A percentile compares a stretch with the other conserved stretches of the same genome.
These are phyloP conservation scores for Dreissena polymorpha DNA, from an alignment of 1,140 invertebrate species.

Conservation along the genomic window DNA sequence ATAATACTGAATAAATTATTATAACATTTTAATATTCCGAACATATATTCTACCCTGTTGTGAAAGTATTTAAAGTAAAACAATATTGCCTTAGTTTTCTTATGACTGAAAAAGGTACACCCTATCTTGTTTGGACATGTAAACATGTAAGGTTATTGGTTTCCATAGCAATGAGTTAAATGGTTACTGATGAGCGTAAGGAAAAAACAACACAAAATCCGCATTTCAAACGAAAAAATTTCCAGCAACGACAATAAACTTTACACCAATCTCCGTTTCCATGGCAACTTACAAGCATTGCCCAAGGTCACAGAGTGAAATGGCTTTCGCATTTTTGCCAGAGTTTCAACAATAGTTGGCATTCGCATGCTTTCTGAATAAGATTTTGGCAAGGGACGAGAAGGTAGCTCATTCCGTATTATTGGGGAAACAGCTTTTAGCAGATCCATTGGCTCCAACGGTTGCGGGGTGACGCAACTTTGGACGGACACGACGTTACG, in stretches of 20 bases:
- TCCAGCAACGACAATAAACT: not conserved
- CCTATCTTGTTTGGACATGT: too few species aligned
- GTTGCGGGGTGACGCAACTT: constrained; percentile 41
- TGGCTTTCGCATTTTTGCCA: constrained; percentile 46
- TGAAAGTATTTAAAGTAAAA: too few species aligned
- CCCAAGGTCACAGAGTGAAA: constrained; percentile 47
- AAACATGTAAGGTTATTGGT: too few species aligned
- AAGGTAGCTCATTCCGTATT: constrained; percentile 40
- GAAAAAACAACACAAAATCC: too few species aligned
- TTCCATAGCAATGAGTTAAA: too few species aligned
- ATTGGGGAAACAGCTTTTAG: constrained; percentile 20
- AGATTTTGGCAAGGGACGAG: constrained; percentile 43
- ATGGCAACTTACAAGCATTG: constrained; percentile 48
- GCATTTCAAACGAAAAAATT: too few species aligned
- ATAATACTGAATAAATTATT: not conserved
- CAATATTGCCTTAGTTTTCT: too few species aligned
- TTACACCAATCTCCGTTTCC: not conserved
- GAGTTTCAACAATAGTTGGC: constrained; percentile 52
- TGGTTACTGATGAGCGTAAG: too few species aligned
- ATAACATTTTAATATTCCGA: too few species aligned
- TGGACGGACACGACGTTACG: constrained; percentile 36
- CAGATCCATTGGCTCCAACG: constrained; percentile 37
- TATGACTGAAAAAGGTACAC: too few species aligned
- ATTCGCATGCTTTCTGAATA: constrained; percentile 50
- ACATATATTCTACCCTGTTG: too few species aligned